Conservation (phyloP, 2,888 invertebrate genomes). For the Tromatobia lineatoria region DNA sequence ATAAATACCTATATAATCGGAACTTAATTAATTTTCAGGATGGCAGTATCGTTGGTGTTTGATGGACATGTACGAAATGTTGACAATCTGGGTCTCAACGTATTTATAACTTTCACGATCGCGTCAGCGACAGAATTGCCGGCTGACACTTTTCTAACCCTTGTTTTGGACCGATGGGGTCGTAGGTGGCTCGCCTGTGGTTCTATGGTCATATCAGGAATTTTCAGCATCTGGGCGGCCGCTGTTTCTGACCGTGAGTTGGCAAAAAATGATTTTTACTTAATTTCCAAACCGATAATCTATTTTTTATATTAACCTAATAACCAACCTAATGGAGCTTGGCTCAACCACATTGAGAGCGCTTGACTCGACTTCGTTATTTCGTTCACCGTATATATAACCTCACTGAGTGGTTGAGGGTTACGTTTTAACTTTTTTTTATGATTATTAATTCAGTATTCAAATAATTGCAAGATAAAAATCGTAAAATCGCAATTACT, state of each 20-base stretch:
- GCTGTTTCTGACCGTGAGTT: conserved; percentile 90
- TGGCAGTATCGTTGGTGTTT: conserved; percentile 95
- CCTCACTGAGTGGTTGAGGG: too few relatives aligned
- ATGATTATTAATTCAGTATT: too few relatives aligned
- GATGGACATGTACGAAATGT: conserved; percentile 96
- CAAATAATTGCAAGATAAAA: too few relatives aligned
- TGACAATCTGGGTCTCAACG: conserved; percentile 92
- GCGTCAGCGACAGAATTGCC: conserved; percentile 94
- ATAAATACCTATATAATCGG: too few relatives aligned
- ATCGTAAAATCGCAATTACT: too few relatives aligned
- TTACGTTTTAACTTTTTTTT: too few relatives aligned
- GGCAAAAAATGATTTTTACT: background rate
- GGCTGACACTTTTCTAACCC: conserved; percentile 93
- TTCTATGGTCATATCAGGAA: conserved; percentile 92
- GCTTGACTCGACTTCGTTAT: too few relatives aligned
- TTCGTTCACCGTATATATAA: too few relatives aligned
- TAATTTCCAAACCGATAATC: background rate
- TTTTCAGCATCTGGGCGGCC: conserved; percentile 93
- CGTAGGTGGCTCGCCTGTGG: conserved; percentile 94
- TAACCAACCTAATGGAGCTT: too few relatives aligned
- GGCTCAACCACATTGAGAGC: too few relatives aligned
- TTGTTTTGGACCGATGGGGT: conserved; percentile 93
- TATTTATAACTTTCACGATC: conserved; percentile 94
- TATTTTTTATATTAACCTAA: background rate
- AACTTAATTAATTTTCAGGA: conserved; percentile 84